These are phyloP conservation scores for Pseudorhombus dupliciocellatus DNA, from an alignment of 2,113 vertebrate species.

Conservation along the genomic window DNA sequence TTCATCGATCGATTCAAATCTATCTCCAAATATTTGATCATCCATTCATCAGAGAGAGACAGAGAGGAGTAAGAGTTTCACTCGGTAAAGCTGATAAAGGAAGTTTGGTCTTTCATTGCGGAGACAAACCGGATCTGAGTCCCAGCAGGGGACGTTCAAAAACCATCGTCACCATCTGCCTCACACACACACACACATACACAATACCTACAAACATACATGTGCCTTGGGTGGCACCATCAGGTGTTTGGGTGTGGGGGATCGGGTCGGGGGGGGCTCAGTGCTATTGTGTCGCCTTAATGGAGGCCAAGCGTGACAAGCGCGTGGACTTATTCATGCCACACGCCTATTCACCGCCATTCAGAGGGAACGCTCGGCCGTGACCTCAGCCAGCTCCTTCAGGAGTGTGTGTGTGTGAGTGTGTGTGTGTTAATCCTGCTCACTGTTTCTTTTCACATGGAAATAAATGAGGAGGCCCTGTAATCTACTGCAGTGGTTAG, in stretches of 20 bases:
- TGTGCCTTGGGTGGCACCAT: constrained; percentile 61
- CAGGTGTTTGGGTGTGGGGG: constrained; percentile 24
- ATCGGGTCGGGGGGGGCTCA: constrained; percentile 26
- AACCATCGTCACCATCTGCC: constrained; percentile 53
- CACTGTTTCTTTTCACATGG: constrained; percentile 81
- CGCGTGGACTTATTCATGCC: constrained; percentile 86
- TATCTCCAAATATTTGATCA: no score
- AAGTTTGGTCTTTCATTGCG: constrained; percentile 12
- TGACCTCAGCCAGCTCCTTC: constrained; percentile 74
- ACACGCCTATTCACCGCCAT: constrained; percentile 83
- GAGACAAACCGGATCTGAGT: constrained; percentile 24
- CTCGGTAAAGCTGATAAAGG: constrained; percentile 10
- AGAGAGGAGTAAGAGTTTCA: neutral
- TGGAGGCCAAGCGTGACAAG: constrained; percentile 78
- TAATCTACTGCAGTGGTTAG: constrained; percentile 41
- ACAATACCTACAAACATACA: constrained; percentile 2
- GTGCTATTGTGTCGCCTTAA: constrained; percentile 82
- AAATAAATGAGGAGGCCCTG: constrained; percentile 60
- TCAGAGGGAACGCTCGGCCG: constrained; percentile 82
- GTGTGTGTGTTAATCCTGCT: constrained; percentile 32
- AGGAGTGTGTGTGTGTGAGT: constrained; percentile 27
- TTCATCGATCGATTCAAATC: no score
- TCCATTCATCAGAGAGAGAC: no score
- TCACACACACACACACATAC: neutral
- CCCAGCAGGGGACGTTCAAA: constrained; percentile 52